Conservation (phyloP, 2,797 vertebrate genomes). For the Chaunax sp. region DNA sequence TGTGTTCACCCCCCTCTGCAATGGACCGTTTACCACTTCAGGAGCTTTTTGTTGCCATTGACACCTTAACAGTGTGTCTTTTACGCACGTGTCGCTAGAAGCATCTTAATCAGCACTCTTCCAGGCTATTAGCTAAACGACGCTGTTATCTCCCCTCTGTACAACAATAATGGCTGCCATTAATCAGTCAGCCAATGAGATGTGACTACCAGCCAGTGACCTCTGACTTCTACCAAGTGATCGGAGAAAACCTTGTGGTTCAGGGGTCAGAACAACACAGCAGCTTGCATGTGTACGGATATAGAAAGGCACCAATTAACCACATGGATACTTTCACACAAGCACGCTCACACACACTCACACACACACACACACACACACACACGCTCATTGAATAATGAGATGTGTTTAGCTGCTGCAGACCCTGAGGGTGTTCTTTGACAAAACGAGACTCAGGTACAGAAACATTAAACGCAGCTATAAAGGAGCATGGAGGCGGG, state of each 20-base stretch:
- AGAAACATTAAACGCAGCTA: constrained; percentile 45
- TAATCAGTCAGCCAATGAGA: constrained; percentile 75
- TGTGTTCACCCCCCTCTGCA: not conserved
- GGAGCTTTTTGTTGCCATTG: constrained; percentile 17
- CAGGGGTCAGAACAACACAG: constrained; percentile 36
- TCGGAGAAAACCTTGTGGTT: constrained; percentile 47
- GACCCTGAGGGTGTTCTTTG: constrained; percentile 55
- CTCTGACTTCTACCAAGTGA: constrained; percentile 44
- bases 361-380: constrained; percentile 2
- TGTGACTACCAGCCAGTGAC: constrained; percentile 59
- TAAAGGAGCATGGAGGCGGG: constrained; percentile 44
- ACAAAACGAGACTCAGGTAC: constrained; percentile 52
- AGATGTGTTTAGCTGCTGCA: constrained; percentile 51
- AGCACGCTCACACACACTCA: not conserved
- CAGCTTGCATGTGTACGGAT: constrained; percentile 35
- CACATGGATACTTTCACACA: constrained; percentile 12
- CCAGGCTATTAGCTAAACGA: constrained; percentile 49
- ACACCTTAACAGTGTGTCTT: constrained; percentile 36
- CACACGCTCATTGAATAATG: constrained; percentile 49
- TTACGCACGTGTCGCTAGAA: constrained; percentile 29
- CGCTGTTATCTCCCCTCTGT: constrained; percentile 47
- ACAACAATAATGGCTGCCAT: constrained; percentile 64
- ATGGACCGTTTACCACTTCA: not conserved
- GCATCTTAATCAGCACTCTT: constrained; percentile 51
- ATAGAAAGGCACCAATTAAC: constrained; percentile 53